Base-by-base conservation (phyloP, 2,113 vertebrate genomes). In the Pimephales promelas region DNA sequence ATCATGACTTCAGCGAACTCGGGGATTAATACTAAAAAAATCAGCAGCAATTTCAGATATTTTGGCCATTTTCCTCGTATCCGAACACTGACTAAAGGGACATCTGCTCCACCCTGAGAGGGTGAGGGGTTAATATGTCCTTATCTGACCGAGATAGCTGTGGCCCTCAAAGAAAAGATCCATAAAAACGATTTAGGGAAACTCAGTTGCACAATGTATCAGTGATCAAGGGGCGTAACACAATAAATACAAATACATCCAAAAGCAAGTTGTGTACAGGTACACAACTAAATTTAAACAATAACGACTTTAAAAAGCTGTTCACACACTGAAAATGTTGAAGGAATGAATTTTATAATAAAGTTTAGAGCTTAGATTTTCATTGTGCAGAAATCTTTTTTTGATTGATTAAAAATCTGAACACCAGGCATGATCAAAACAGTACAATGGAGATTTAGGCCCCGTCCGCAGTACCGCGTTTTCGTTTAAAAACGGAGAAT, bases 71-170 rank as follows among this genome's bases (percentile, higher is more conserved):
- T 47, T 49, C 43, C 10, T 49, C 24, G 2, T 4, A 26, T 28
- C 11, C 14, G 8, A 24, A n/a, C 16, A 13, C 28, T 43, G 52
- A 43, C 75, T 77, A 13, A 56, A 61, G 57, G 22, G 59, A 66
- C 57, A 47, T 62, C n/a, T 62, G 57, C 56, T 18, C 10, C 4
- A 49, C 1, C 31, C 14, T n/a, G 59, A 31, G 40, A 79, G 24
- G 40, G 9, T 26, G n/a, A 61, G 56, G 14, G 76, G 59, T 45
- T 47, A 47, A 31, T 62, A 20, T 1, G 59, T 26, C 9, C 75
- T 79, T 79, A 64, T 34, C 40, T 64, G 26, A 31, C 40, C 22
- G 36, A 79, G 76, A 62, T 75, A 75, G 72, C 47, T 18, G 73
- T 54, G 16, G 9, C n/a, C 13, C 76, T 59, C 56, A 61, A 61